A percentile compares a stretch with the other conserved stretches of the same genome.
phyloP scores from a whole-genome alignment of 2,888 invertebrate species.

The Aphrophora alni region DNA sequence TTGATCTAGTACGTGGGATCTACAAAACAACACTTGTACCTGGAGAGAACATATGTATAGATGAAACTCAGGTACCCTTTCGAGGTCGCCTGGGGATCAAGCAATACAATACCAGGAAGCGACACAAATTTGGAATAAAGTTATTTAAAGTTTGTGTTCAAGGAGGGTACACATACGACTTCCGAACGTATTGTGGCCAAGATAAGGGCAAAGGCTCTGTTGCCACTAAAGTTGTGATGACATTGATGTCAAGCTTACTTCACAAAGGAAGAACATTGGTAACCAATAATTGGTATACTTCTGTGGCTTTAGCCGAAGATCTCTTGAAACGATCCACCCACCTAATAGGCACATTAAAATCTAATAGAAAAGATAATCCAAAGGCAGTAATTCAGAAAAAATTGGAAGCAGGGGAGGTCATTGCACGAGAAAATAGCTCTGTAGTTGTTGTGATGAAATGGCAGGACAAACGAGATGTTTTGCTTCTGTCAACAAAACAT shows the following conservation, averaged over 20 bases:
- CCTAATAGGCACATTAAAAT: neutral
- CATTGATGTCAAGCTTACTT: constrained; percentile 31
- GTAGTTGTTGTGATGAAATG: no score
- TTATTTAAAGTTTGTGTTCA: neutral
- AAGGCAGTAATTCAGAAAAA: no score
- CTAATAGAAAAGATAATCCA: constrained; percentile 9
- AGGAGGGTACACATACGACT: constrained; percentile 16
- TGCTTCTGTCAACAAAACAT: no score
- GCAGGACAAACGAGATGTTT: no score
- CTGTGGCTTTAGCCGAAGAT: constrained; percentile 26
- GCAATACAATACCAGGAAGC: no score
- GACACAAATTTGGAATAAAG: neutral
- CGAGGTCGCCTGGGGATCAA: no score
- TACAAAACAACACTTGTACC: no score
- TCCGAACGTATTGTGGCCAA: constrained; percentile 12
- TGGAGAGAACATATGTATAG: no score
- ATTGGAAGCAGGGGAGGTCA: no score
- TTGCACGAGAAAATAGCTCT: no score
- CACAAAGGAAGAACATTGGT: constrained; percentile 30
- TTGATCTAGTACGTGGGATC: no score
- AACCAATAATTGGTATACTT: constrained; percentile 44
- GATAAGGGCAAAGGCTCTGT: neutral
- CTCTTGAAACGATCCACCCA: neutral
- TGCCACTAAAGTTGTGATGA: constrained; percentile 37
- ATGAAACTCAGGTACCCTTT: no score